Conservation (phyloP, 2,113 vertebrate species). For the Tautogolabrus adspersus region DNA sequence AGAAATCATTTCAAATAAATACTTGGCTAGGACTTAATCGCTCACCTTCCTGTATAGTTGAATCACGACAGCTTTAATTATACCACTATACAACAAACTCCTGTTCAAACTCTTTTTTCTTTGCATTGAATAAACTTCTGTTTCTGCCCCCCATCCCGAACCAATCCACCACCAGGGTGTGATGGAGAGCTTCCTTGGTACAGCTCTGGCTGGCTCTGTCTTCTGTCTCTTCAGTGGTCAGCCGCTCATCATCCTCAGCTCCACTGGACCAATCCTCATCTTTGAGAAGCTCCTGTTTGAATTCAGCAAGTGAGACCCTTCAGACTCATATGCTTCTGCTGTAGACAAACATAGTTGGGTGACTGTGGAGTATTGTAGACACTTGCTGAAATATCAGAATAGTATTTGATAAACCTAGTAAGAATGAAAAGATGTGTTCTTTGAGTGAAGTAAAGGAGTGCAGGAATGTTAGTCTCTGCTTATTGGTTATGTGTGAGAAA, state of each 20-base stretch:
- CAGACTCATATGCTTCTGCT: neutral
- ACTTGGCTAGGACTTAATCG: no score
- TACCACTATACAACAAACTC: no score
- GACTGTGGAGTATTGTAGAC: neutral
- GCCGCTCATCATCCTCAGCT: slow-evolving; percentile 99
- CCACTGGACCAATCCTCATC: slow-evolving; percentile 98
- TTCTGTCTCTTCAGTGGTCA: slow-evolving; percentile 96
- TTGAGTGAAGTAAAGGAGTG: no score
- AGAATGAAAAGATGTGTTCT: no score
- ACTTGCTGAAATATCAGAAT: slow-evolving; percentile 1
- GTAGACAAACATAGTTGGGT: neutral
- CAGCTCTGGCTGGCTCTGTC: slow-evolving; percentile 91
- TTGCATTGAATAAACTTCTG: neutral
- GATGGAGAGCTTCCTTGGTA: slow-evolving; percentile 98
- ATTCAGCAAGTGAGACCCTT: slow-evolving; percentile 95
- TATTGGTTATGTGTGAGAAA: no score
- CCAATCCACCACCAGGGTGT: slow-evolving; percentile 86
- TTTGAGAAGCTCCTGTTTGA: slow-evolving; percentile 98
- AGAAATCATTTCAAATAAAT: no score
- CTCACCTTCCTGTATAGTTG: no score
- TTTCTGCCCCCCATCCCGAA: neutral
- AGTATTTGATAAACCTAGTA: neutral
- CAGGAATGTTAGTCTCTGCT: no score
- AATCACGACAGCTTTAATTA: no score
- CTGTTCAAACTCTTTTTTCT: neutral